Conservation (phyloP, 2,888 invertebrate genomes). For the Dicyrtomina minuta region DNA sequence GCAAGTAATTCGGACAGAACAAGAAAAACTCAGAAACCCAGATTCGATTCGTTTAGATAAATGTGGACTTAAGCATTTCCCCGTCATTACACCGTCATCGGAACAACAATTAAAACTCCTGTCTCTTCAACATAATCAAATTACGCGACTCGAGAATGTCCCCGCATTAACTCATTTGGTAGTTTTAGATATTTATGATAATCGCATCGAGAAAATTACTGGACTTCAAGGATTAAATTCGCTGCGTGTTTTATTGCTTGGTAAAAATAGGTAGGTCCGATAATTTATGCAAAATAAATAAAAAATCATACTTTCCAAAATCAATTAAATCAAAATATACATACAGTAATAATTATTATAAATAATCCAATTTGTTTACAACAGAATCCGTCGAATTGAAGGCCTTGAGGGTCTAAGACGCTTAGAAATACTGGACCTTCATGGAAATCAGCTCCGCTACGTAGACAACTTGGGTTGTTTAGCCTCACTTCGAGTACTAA, state of each 20-base stretch:
- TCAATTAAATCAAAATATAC: too few relatives aligned
- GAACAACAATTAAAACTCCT: slow-evolving; percentile 60
- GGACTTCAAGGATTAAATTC: slow-evolving; percentile 75
- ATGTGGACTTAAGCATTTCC: slow-evolving; percentile 56
- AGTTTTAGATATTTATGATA: slow-evolving; percentile 91
- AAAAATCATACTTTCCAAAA: too few relatives aligned
- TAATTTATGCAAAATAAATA: too few relatives aligned
- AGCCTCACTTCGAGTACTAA: slow-evolving; percentile 80
- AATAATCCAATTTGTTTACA: too few relatives aligned
- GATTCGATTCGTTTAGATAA: slow-evolving; percentile 86
- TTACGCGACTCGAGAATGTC: slow-evolving; percentile 69
- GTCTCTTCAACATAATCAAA: slow-evolving; percentile 89
- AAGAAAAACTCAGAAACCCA: slow-evolving; percentile 79
- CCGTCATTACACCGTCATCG: slow-evolving; percentile 44
- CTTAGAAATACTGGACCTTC: slow-evolving; percentile 86
- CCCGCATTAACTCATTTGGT: slow-evolving; percentile 74
- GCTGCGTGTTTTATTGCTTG: slow-evolving; percentile 81
- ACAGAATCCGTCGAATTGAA: slow-evolving; percentile 75
- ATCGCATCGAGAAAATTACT: slow-evolving; percentile 84
- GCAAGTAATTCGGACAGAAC: slow-evolving; percentile 69
- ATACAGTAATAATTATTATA: too few relatives aligned
- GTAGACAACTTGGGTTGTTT: slow-evolving; percentile 70
- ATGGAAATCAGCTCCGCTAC: slow-evolving; percentile 83
- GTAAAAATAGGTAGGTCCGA: slow-evolving; percentile 78
- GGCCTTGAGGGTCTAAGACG: slow-evolving; percentile 71